These are phyloP conservation scores for Mamestra brassicae DNA, from an alignment of 2,888 invertebrate species.

Conservation along the genomic window DNA sequence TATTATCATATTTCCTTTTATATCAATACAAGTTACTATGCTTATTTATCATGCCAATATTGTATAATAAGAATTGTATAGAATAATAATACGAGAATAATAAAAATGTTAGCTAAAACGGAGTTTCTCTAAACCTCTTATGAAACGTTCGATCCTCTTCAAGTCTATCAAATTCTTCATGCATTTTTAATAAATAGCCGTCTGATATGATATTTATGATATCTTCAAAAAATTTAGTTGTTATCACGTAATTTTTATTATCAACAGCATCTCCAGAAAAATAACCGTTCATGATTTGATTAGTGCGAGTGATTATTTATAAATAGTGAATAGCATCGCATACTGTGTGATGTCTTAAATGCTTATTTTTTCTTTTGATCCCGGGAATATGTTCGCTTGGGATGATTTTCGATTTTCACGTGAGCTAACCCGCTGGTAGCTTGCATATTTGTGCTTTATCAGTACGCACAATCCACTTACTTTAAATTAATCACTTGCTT, in stretches of 20 bases:
- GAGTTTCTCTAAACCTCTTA: slow-evolving; percentile 53
- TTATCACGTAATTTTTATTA: slow-evolving; percentile 43
- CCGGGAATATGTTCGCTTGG: too few species aligned
- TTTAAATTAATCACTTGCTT: slow-evolving; percentile 18
- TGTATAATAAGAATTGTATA: slow-evolving; percentile 61
- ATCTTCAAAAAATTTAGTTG: slow-evolving; percentile 65
- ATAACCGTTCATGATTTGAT: slow-evolving; percentile 11
- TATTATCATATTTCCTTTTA: slow-evolving; percentile 58
- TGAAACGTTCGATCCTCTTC: slow-evolving; percentile 41
- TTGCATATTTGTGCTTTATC: neutral
- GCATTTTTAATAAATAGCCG: slow-evolving; percentile 57
- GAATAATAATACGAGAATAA: slow-evolving; percentile 63
- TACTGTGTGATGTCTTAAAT: neutral
- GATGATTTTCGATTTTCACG: too few species aligned
- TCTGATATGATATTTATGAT: slow-evolving; percentile 84
- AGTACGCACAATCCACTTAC: neutral
- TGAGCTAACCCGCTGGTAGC: too few species aligned
- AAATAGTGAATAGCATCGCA: neutral
- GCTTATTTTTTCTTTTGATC: neutral
- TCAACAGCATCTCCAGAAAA: slow-evolving; percentile 42
- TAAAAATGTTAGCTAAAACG: slow-evolving; percentile 60
- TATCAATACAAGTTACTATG: slow-evolving; percentile 56
- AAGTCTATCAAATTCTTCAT: slow-evolving; percentile 54
- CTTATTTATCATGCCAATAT: slow-evolving; percentile 54
- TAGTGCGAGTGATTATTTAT: slow-evolving; percentile 18